These are phyloP conservation scores for Alviniconcha strummeri DNA, from an alignment of 2,888 invertebrate genomes.

Conservation along the genomic window DNA sequence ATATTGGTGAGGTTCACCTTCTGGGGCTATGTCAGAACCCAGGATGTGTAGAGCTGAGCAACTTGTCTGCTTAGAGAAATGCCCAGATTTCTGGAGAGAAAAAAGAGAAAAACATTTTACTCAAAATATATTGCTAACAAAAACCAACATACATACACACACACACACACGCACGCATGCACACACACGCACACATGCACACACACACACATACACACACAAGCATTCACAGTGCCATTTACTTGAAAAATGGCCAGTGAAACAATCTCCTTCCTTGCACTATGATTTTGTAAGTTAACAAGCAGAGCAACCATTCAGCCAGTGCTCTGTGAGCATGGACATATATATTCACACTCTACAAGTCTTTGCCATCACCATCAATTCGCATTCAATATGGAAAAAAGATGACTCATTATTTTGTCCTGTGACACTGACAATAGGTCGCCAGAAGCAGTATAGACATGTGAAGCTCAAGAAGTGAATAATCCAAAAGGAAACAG, in stretches of 20 bases:
- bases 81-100: constrained; percentile 57
- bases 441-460: no score
- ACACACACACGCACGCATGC: not conserved
- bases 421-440: no score
- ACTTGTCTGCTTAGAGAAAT: constrained; percentile 55
- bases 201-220: not conserved
- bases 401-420: no score
- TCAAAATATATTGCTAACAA: no score
- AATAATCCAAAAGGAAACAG: no score
- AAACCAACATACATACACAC: not conserved
- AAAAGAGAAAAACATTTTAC: not conserved
- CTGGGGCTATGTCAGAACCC: constrained; percentile 40
- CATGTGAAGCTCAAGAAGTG: no score
- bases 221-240: not conserved
- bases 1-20: no score
- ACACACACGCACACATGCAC: constrained; percentile 1
- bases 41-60: constrained; percentile 57
- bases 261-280: not conserved
- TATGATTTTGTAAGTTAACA: no score
- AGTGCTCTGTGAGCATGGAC: not conserved
- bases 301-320: not conserved
- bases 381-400: not conserved
- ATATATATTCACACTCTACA: not conserved
- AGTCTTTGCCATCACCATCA: not conserved
- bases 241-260: not conserved